Percentiles rank a stretch among this genome's conserved stretches.
These are phyloP conservation scores for Aphelinus atriplicis DNA, from an alignment of 1,140 invertebrate genomes.

Conservation along the genomic window DNA sequence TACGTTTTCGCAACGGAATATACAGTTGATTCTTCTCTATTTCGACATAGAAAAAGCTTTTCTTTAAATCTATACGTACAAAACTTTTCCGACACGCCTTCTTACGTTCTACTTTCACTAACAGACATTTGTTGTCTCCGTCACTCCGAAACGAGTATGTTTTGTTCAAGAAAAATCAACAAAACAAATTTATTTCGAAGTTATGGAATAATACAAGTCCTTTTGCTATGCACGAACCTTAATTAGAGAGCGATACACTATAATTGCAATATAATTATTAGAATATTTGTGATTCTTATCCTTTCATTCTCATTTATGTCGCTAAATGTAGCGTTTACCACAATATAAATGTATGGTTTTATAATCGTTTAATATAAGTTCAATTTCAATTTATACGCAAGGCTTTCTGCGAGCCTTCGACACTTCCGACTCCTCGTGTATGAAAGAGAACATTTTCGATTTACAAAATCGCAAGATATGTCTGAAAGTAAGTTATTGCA, in stretches of 20 bases:
- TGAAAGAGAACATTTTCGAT: conserved; percentile 5
- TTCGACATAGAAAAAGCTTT: conserved; percentile 33
- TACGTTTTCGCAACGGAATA: conserved; percentile 50
- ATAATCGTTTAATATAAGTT: too few relatives aligned
- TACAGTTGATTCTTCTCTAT: conserved; percentile 45
- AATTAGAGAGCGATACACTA: conserved; percentile 50
- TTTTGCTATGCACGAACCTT: conserved; percentile 48
- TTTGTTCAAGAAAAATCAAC: conserved; percentile 17
- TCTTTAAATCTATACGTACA: conserved; percentile 25
- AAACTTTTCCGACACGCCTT: conserved; percentile 19
- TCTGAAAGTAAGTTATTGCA: conserved; percentile 27
- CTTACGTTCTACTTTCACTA: conserved; percentile 31
- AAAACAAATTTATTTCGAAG: conserved; percentile 16
- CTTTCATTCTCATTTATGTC: conserved; percentile 19
- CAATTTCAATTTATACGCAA: background rate
- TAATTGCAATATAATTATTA: conserved; percentile 37
- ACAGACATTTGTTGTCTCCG: conserved; percentile 4
- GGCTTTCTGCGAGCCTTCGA: conserved; percentile 19
- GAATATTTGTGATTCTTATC: conserved; percentile 18
- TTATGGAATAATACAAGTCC: background rate
- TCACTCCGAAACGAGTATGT: conserved; percentile 1
- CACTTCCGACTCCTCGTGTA: conserved; percentile 1
- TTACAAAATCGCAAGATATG: conserved; percentile 20
- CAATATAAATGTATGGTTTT: conserved; percentile 4
- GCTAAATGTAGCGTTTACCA: conserved; percentile 22